Evolutionary conservation across 2,888 invertebrate genomes (phyloP).

Genomic region (Phaonia tiefii): DNA sequence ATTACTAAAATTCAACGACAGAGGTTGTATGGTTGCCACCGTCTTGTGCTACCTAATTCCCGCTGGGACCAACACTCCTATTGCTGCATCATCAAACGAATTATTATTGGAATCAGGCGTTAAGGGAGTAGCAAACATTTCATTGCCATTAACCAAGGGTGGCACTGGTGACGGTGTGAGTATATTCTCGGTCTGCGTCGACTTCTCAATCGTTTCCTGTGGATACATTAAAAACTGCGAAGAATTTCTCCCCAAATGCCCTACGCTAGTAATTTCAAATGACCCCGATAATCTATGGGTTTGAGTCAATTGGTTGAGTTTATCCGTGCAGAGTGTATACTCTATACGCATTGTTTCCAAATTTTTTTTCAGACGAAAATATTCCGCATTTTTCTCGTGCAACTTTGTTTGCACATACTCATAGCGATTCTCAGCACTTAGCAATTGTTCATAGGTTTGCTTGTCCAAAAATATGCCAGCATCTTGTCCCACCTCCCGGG

Average conservation of each 20-base stretch:
- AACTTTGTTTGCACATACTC: slow-evolving; percentile 73
- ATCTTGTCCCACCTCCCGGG: slow-evolving; percentile 43
- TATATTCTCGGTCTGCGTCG: slow-evolving; percentile 75
- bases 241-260: slow-evolving; percentile 47
- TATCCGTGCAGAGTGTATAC: slow-evolving; percentile 72
- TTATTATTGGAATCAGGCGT: slow-evolving; percentile 68
- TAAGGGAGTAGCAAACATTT: slow-evolving; percentile 67
- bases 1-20: slow-evolving; percentile 73
- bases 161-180: slow-evolving; percentile 51
- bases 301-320: slow-evolving; percentile 68
- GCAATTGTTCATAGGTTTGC: slow-evolving; percentile 67
- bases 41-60: slow-evolving; percentile 36
- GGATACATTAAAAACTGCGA: slow-evolving; percentile 66
- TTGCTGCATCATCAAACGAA: slow-evolving; percentile 53
- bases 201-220: slow-evolving; percentile 63
- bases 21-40: slow-evolving; percentile 71
- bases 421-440: slow-evolving; percentile 70
- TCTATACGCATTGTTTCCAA: slow-evolving; percentile 75
- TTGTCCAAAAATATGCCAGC: slow-evolving; percentile 64
- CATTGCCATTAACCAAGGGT: slow-evolving; percentile 11
- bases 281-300: slow-evolving; percentile 39
- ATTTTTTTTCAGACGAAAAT: slow-evolving; percentile 72
- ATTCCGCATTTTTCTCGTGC: slow-evolving; percentile 73
- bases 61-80: slow-evolving; percentile 63
- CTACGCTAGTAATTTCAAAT: background rate